Percentiles rank a stretch among this genome's conserved stretches.
phyloP scores from a whole-genome alignment of 2,797 vertebrate species.

The Morelia viridis region DNA sequence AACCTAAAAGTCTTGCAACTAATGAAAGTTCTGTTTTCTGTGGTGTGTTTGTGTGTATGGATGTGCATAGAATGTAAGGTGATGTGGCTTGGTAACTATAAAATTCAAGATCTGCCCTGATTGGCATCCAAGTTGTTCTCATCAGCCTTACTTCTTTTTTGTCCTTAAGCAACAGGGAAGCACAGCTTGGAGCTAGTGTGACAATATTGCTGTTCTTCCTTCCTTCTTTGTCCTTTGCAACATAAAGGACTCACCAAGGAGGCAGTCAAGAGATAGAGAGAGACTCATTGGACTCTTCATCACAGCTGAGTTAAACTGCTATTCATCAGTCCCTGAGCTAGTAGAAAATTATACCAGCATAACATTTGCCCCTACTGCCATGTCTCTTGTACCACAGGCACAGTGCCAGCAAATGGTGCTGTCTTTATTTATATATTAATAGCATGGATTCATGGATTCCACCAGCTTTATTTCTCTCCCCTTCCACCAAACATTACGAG shows the following conservation, averaged over 20 bases:
- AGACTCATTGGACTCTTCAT: neutral
- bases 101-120: neutral
- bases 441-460: neutral
- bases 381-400: neutral
- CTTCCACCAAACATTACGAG: neutral
- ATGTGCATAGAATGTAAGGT: neutral
- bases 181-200: neutral
- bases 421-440: neutral
- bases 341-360: neutral
- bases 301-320: neutral
- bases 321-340: neutral
- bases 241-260: neutral
- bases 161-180: neutral
- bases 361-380: neutral
- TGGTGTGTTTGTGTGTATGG: neutral
- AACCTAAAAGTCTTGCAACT: constrained; percentile 17
- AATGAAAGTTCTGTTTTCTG: neutral
- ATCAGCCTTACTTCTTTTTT: neutral
- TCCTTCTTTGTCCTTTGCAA: neutral
- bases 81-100: neutral
- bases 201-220: neutral
- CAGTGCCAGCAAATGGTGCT: neutral
- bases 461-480: neutral
- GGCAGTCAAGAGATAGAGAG: neutral
- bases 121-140: neutral